phyloP scores from a whole-genome alignment of 2,797 vertebrate species.

The Sarcophilus harrisii region DNA sequence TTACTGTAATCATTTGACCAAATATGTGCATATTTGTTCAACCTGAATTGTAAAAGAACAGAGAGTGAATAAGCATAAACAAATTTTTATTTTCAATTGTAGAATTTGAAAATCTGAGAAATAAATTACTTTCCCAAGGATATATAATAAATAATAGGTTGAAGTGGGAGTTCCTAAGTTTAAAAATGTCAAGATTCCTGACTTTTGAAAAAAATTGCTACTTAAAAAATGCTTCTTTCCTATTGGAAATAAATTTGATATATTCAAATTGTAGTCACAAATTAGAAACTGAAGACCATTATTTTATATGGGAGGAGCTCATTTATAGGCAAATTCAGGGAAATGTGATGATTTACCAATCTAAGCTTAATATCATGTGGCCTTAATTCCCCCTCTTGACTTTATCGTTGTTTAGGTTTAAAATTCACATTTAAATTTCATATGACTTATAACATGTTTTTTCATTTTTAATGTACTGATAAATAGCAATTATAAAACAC shows the following conservation, averaged over 20 bases:
- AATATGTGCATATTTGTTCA: neutral
- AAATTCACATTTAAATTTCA: conserved; percentile 40
- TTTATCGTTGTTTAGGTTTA: conserved; percentile 35
- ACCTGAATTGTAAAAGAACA: neutral
- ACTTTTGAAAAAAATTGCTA: conserved; percentile 20
- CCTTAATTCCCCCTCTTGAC: neutral
- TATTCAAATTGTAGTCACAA: conserved; percentile 33
- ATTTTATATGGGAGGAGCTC: conserved; percentile 30
- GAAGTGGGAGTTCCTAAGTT: neutral
- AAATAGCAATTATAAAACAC: neutral
- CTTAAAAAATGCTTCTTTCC: conserved; percentile 38
- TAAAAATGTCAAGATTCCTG: neutral
- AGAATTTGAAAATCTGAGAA: conserved; percentile 38
- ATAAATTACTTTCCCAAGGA: conserved; percentile 40
- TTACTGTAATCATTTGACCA: neutral
- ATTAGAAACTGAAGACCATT: conserved; percentile 18
- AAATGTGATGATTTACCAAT: conserved; percentile 11
- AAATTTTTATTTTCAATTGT: conserved; percentile 48
- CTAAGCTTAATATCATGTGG: conserved; percentile 15
- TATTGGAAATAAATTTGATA: conserved; percentile 36
- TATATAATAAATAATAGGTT: conserved; percentile 20
- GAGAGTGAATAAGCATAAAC: conserved; percentile 13
- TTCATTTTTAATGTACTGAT: conserved; percentile 24
- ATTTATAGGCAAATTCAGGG: conserved; percentile 34
- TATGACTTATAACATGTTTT: conserved; percentile 31